Evolutionary conservation across 2,113 vertebrate species (phyloP), one percentile per base, ranked within the genome.

Genomic region (Notothenia rossii): DNA sequence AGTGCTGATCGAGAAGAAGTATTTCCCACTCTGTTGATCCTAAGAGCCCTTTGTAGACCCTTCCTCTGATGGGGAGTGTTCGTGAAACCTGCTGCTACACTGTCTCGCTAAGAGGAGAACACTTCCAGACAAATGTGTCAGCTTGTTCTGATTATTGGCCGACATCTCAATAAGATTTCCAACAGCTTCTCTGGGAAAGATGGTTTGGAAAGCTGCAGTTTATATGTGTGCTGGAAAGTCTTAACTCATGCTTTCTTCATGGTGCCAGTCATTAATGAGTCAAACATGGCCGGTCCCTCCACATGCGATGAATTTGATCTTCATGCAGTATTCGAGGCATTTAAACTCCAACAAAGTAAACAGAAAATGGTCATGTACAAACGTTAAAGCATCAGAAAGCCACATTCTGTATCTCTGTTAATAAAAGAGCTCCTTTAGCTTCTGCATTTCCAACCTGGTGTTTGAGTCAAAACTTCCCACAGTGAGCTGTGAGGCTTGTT

Each of bases 181-280:
- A 74, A 76, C 20, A 12, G 29, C 49, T 77, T 84, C 69, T 88
- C 43, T 72, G 67, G 51, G 81, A 72, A 81, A 55, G 72, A 83
- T 77, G 60, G 48, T 68, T 84, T 68, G 69, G 68, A 72, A 46
- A 1, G 80, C 75, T 22, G 10, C 62, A 78, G 75, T 82, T 86
- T 72, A 82, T 87, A 80, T 33, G 73, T 66, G 79, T 60, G 91
- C 86, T 79, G 79, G 76, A 84, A 88, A 84, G 75, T 72, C 64
- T 89, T 86, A 86, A 79, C 61, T 81, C 63, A 84, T 81, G 68
- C 80, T 86, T 76, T 87, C 64, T 87, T 72, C 73, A 53, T 81
- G 86, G 83, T 85, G 89, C 83, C 87, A 84, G 79, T 77, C 82
- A 85, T 90, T 91, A 88, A 90, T 87, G 88, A 89, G 76, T 20